Conservation (phyloP, 2,888 invertebrate genomes). For the Busseola fusca region DNA sequence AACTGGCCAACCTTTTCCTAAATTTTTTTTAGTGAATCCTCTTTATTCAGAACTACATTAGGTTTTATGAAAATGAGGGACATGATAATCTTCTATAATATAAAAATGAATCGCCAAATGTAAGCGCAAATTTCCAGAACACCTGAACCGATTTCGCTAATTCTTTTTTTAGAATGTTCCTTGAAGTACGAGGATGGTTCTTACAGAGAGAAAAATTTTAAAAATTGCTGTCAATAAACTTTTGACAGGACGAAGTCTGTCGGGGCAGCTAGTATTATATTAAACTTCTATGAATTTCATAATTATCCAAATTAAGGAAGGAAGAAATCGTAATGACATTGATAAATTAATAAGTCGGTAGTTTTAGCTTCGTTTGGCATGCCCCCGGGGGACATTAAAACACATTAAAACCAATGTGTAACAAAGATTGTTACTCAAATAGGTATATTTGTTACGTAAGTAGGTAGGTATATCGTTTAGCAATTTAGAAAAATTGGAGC, state of each 20-base stretch:
- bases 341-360: slow-evolving; percentile 16
- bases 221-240: too few species aligned
- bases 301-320: slow-evolving; percentile 14
- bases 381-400: slow-evolving; percentile 51
- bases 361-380: slow-evolving; percentile 22
- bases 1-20: not conserved
- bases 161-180: too few species aligned
- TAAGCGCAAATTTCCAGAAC: too few species aligned
- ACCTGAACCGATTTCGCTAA: too few species aligned
- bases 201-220: too few species aligned
- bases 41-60: not conserved
- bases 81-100: too few species aligned
- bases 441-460: slow-evolving; percentile 49
- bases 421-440: slow-evolving; percentile 60
- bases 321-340: slow-evolving; percentile 9
- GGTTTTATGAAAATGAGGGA: not conserved
- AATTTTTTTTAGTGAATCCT: not conserved
- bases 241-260: too few species aligned
- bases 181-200: too few species aligned
- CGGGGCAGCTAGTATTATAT: too few species aligned
- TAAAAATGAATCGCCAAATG: too few species aligned
- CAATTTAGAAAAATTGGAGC: slow-evolving; percentile 59
- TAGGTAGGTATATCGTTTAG: slow-evolving; percentile 50
- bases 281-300: not conserved
- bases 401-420: slow-evolving; percentile 41